Conservation (phyloP, 1,140 invertebrate species). For the Matsumurasca onukii region DNA sequence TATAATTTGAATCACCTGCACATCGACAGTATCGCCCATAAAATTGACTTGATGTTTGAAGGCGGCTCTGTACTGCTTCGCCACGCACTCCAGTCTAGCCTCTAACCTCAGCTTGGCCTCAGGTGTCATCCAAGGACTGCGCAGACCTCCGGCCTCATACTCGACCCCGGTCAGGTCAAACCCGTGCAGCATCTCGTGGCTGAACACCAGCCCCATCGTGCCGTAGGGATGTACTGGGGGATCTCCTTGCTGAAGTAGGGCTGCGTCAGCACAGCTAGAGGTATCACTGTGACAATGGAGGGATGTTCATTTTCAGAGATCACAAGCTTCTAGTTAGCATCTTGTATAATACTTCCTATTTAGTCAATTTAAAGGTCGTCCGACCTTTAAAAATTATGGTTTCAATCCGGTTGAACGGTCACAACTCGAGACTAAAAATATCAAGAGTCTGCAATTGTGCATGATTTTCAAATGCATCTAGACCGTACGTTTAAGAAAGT, state of each 20-base stretch:
- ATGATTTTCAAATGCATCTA: too few relatives aligned
- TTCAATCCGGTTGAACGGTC: too few relatives aligned
- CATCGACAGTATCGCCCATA: slow-evolving; percentile 50
- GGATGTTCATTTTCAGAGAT: too few relatives aligned
- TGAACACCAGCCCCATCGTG: slow-evolving; percentile 54
- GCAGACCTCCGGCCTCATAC: slow-evolving; percentile 39
- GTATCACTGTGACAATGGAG: slow-evolving; percentile 51
- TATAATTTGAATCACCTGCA: slow-evolving; percentile 55
- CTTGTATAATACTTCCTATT: too few relatives aligned
- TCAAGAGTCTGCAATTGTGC: too few relatives aligned
- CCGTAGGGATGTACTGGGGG: slow-evolving; percentile 52
- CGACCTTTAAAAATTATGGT: too few relatives aligned
- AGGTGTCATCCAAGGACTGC: slow-evolving; percentile 62
- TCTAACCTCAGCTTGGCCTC: slow-evolving; percentile 57
- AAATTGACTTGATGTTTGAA: slow-evolving; percentile 52
- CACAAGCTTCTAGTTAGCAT: too few relatives aligned
- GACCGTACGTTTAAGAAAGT: too few relatives aligned
- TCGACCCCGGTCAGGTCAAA: slow-evolving; percentile 52
- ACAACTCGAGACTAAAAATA: too few relatives aligned
- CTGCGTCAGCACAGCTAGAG: slow-evolving; percentile 65
- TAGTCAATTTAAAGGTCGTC: too few relatives aligned
- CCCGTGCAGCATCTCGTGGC: slow-evolving; percentile 56
- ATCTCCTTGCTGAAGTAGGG: slow-evolving; percentile 56
- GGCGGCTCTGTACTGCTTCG: slow-evolving; percentile 55
- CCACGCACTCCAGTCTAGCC: slow-evolving; percentile 59